Evolutionary conservation across 2,888 invertebrate species (phyloP).

Genomic region (Folsomia candida): DNA sequence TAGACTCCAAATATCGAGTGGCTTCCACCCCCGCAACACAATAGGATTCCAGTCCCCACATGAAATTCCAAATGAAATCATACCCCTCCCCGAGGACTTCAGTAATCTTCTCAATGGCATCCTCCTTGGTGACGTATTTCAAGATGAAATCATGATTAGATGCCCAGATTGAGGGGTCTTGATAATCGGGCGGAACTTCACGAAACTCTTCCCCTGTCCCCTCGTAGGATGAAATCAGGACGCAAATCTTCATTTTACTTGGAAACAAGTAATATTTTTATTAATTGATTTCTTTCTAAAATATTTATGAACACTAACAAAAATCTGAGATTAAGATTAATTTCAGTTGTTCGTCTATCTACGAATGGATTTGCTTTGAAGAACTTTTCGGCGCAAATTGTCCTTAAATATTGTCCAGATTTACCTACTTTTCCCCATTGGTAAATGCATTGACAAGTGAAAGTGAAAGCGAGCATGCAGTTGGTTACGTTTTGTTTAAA

Average conservation of each 20-base stretch:
- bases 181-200: neutral
- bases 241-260: conserved; percentile 5
- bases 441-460: too few species aligned
- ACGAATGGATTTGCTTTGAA: too few species aligned
- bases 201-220: neutral
- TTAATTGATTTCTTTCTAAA: too few species aligned
- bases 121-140: neutral
- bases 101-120: neutral
- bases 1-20: neutral
- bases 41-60: neutral
- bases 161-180: neutral
- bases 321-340: too few species aligned
- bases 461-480: too few species aligned
- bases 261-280: too few species aligned
- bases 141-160: neutral
- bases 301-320: too few species aligned
- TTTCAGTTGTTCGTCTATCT: too few species aligned
- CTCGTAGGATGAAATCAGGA: neutral
- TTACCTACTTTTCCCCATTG: too few species aligned
- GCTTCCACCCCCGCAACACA: neutral
- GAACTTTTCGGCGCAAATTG: too few species aligned
- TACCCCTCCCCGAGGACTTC: neutral
- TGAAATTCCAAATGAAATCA: neutral
- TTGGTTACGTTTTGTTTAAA: too few species aligned
- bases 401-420: too few species aligned